A percentile compares a stretch with the other conserved stretches of the same genome.
Conservation (phyloP, 2,113 vertebrate species). For the Dromas ardeola region DNA sequence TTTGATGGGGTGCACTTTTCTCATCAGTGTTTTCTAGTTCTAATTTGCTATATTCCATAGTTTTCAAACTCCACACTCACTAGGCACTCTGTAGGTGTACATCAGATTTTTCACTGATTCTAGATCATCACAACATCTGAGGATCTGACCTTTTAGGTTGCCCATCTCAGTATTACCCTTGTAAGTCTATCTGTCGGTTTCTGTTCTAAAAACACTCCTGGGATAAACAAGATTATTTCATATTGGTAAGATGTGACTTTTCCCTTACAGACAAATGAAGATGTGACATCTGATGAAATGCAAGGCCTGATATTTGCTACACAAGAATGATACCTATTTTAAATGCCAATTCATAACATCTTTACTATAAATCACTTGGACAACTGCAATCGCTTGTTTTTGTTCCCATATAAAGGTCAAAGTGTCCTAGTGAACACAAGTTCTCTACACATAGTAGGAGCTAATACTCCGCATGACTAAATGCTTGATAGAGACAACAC, state of each 20-base stretch:
- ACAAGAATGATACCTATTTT: background rate
- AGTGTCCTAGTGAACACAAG: background rate
- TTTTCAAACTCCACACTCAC: background rate
- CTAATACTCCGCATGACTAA: constrained; percentile 5
- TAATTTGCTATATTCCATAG: background rate
- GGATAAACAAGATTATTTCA: background rate
- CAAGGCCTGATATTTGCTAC: background rate
- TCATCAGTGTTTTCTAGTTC: background rate
- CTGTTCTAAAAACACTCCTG: background rate
- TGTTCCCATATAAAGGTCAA: background rate
- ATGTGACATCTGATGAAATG: background rate
- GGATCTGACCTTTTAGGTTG: background rate
- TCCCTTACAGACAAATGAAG: background rate
- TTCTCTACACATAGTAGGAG: background rate
- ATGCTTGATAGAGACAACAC: background rate
- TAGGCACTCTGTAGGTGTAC: background rate
- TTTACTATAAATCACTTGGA: background rate
- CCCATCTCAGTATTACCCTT: background rate
- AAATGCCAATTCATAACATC: background rate
- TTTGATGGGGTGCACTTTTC: background rate
- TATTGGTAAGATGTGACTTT: background rate
- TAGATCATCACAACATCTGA: background rate
- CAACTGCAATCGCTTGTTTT: background rate
- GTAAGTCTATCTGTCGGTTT: background rate
- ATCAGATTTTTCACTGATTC: background rate